Evolutionary conservation across 2,113 vertebrate genomes (phyloP).

Genomic region (Tor tambroides): DNA sequence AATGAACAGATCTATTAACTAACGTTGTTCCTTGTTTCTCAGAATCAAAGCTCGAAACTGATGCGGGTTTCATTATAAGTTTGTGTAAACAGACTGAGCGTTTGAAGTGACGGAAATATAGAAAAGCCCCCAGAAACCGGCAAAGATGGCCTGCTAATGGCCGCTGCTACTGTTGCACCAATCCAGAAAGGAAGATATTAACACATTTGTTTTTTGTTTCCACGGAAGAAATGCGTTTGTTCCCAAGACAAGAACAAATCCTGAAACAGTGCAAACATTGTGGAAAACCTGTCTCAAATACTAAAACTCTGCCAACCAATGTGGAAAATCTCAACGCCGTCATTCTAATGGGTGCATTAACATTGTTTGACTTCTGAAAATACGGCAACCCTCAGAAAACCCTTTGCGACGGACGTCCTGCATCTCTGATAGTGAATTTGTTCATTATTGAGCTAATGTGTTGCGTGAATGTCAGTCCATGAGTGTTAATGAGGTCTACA

Average conservation of each 20-base stretch:
- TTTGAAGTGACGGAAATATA: background rate
- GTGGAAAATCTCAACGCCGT: constrained; percentile 37
- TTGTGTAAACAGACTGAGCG: background rate
- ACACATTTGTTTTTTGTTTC: constrained; percentile 9
- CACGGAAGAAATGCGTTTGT: constrained; percentile 16
- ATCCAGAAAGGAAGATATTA: background rate
- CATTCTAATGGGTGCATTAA: constrained; percentile 60
- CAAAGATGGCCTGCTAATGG: background rate
- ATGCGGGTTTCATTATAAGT: background rate
- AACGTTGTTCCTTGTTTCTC: constrained; percentile 18
- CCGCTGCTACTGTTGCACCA: background rate
- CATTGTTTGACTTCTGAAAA: constrained; percentile 69
- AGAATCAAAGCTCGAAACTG: background rate
- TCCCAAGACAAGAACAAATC: constrained; percentile 33
- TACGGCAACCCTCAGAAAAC: constrained; percentile 55
- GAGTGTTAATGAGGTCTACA: constrained; percentile 79
- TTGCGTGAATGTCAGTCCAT: constrained; percentile 74
- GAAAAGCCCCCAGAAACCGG: background rate
- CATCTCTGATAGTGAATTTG: constrained; percentile 41
- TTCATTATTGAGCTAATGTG: constrained; percentile 66
- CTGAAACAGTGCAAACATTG: background rate
- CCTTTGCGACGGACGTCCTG: background rate
- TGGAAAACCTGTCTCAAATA: constrained; percentile 12
- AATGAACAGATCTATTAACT: constrained; percentile 6
- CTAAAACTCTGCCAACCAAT: constrained; percentile 12